These are phyloP conservation scores for Rhynchonema sp. DNA, from an alignment of 2,888 invertebrate genomes.

Conservation along the genomic window DNA sequence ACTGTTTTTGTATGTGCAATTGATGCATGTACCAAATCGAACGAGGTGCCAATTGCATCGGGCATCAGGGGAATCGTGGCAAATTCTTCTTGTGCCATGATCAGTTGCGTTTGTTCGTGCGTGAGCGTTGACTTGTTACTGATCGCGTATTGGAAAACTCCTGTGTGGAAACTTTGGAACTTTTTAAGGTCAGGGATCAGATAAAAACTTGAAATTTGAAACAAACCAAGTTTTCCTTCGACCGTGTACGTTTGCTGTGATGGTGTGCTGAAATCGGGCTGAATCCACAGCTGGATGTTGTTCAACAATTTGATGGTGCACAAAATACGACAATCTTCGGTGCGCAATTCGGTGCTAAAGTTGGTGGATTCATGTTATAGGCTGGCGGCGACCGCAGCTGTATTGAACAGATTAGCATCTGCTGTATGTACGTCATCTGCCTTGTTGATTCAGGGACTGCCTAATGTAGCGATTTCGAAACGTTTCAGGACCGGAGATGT, in stretches of 20 bases:
- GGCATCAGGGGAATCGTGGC: background rate
- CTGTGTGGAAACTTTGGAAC: too few species aligned
- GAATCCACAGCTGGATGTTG: background rate
- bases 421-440: too few species aligned
- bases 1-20: too few species aligned
- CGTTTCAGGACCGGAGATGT: too few species aligned
- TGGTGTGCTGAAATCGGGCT: background rate
- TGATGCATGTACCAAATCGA: background rate
- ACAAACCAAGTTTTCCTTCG: background rate
- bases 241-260: background rate
- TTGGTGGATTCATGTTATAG: too few species aligned
- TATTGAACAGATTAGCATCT: too few species aligned
- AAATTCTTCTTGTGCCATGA: background rate
- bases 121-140: background rate
- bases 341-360: background rate
- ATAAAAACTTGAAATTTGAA: too few species aligned
- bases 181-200: too few species aligned
- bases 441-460: too few species aligned
- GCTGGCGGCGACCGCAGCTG: too few species aligned
- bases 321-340: background rate
- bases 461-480: too few species aligned
- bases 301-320: background rate
- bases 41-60: background rate
- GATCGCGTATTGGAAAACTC: background rate
- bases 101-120: background rate